Evolutionary conservation across 2,888 invertebrate species (phyloP).

Genomic region (Tiliacea citrago): DNA sequence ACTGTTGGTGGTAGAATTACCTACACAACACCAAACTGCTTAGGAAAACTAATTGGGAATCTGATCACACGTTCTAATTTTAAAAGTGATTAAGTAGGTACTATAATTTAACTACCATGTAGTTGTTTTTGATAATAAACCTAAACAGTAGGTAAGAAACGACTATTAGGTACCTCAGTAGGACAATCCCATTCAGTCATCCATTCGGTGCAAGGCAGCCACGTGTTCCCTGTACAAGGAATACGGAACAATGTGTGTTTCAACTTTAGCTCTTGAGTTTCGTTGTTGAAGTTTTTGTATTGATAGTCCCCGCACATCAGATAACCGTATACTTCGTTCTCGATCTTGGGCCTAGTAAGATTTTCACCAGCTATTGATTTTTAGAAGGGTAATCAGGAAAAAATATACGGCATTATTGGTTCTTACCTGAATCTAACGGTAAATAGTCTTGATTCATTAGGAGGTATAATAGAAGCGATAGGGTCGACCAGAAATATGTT

Average conservation of each 20-base stretch:
- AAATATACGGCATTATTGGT: neutral
- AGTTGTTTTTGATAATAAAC: neutral
- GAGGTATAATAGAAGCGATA: conserved; percentile 79
- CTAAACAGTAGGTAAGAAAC: neutral
- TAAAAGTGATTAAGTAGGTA: neutral
- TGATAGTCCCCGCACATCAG: conserved; percentile 86
- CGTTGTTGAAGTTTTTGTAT: conserved; percentile 70
- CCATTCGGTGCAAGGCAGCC: conserved; percentile 84
- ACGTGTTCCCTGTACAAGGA: conserved; percentile 86
- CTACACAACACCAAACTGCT: conserved; percentile 64
- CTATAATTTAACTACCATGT: no score
- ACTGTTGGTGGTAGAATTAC: conserved; percentile 87
- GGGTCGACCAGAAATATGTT: conserved; percentile 85
- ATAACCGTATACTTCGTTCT: conserved; percentile 83
- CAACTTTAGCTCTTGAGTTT: conserved; percentile 65
- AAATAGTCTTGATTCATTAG: conserved; percentile 85
- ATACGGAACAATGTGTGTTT: conserved; percentile 86
- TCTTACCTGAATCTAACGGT: conserved; percentile 85
- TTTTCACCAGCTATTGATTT: neutral
- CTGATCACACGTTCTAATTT: neutral
- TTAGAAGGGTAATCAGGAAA: neutral
- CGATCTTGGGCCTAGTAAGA: conserved; percentile 79
- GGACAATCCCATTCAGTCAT: conserved; percentile 84
- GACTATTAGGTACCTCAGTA: conserved; percentile 78
- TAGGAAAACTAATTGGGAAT: neutral